A percentile compares a stretch with the other conserved stretches of the same genome.
These are phyloP conservation scores for Tipula lateralis DNA, from an alignment of 2,888 invertebrate genomes.

Conservation along the genomic window DNA sequence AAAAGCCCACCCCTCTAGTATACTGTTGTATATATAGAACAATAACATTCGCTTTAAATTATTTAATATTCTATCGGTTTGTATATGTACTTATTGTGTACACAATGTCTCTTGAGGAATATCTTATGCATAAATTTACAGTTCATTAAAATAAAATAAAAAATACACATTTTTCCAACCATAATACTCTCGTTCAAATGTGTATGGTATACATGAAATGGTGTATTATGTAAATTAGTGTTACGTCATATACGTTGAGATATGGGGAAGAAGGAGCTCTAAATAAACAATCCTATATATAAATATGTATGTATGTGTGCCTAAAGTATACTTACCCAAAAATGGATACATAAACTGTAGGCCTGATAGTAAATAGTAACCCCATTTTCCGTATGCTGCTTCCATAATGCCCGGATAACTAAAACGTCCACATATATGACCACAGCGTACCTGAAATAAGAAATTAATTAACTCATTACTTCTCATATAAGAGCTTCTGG, in stretches of 20 bases:
- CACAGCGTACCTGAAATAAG: constrained; percentile 51
- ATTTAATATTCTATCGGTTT: not conserved
- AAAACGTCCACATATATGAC: constrained; percentile 70
- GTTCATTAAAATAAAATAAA: not conserved
- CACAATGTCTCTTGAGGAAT: not conserved
- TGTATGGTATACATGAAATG: not conserved
- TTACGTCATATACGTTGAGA: not conserved
- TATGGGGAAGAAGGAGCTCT: not conserved
- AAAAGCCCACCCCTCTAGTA: not conserved
- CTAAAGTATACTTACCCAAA: constrained; percentile 58
- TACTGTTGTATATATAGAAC: no score
- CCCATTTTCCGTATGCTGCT: constrained; percentile 71
- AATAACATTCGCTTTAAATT: not conserved
- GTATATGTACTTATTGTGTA: not conserved
- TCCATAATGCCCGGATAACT: constrained; percentile 73
- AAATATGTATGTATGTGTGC: not conserved
- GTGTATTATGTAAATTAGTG: not conserved
- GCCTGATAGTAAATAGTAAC: constrained; percentile 68
- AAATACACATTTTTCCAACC: not conserved
- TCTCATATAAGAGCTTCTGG: no score
- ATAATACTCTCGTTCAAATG: not conserved
- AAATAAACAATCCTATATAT: not conserved
- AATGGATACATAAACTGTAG: constrained; percentile 80
- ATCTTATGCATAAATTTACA: not conserved
- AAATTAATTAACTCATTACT: no score